Evolutionary conservation across 2,113 vertebrate species (phyloP), one percentile per base, ranked within the genome.

Genomic region (Toxotes chatareus): DNA sequence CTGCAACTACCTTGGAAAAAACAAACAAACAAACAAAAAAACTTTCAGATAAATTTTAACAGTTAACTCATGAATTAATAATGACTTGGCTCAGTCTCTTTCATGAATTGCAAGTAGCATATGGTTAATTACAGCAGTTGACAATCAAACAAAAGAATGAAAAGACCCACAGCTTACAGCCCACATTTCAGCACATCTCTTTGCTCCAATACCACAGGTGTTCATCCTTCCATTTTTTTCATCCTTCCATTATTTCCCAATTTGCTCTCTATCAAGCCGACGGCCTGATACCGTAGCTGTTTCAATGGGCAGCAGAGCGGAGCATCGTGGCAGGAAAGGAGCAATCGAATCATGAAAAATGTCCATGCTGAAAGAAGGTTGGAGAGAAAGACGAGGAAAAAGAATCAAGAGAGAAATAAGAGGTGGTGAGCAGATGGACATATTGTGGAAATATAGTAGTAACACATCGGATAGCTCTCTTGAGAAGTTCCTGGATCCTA

Each of bases 111-210:
- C 32, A 66, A 32, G 59, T 59, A 82, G 44, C 73, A 75, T 76
- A 60, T 65, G 56, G 40, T 68, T 88, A 79, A 81, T 88, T 71
- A 56, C 34, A 65, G 74, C 21, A 49, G 57, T 76, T 76, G 53
- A 82, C 75, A 81, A 23, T 72, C 44, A 77, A 61, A 79, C 57
- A 77, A 66, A 85, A 64, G n/a, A n/a, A n/a, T n/a, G n/a, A n/a
- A 64, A 72, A 78, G 36, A 40, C 59, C 53, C 57, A 78, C 49
- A 44, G 49, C 78, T 64, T 61, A 51, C 31, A 61, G 53, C 46
- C 10, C 5, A 42, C 12, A 34, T 70, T 31, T 70, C 76, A 75
- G 61, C 4, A 2, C 1, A 21, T 57, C 23, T 38, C 60, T 3
- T 21, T 14, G 60, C 51, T 76, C 73, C 67, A 67, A 3, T 27